Percentiles rank a stretch among this genome's conserved stretches.
phyloP scores from a whole-genome alignment of 2,888 invertebrate species.

The Campoplex nolae region DNA sequence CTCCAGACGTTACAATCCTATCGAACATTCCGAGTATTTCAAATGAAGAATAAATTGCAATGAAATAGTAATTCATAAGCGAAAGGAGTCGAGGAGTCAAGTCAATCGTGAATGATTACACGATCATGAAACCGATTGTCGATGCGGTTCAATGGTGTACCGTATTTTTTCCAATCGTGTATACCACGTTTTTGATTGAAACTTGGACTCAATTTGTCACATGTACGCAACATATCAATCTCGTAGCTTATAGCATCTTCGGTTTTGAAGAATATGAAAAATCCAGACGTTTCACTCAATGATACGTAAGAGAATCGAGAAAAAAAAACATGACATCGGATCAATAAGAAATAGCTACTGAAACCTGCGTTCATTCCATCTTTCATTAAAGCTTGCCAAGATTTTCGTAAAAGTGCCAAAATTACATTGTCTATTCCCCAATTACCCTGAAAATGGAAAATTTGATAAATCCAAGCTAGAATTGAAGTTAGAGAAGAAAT shows the following conservation, averaged over 20 bases:
- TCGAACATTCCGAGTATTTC: constrained; percentile 21
- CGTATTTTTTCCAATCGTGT: background rate
- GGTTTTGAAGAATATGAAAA: background rate
- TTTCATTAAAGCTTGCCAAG: background rate
- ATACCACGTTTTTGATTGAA: background rate
- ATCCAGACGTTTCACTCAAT: background rate
- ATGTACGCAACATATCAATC: background rate
- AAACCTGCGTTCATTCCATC: background rate
- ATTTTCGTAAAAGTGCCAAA: background rate
- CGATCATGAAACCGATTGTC: background rate
- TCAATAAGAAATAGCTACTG: background rate
- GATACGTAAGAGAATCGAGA: background rate
- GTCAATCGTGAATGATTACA: background rate
- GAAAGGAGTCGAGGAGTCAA: background rate
- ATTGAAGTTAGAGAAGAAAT: background rate
- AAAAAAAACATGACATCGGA: too few relatives aligned
- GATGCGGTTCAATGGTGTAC: too few relatives aligned
- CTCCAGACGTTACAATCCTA: background rate
- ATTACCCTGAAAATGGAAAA: background rate
- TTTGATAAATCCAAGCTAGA: background rate
- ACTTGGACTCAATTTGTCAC: background rate
- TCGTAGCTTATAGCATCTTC: background rate
- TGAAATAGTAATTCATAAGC: background rate
- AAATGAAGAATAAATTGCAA: background rate
- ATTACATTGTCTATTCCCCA: background rate